A percentile compares a stretch with the other conserved stretches of the same genome.
These are phyloP conservation scores for Perizoma flavofasciatum DNA, from an alignment of 2,888 invertebrate species.

Conservation along the genomic window DNA sequence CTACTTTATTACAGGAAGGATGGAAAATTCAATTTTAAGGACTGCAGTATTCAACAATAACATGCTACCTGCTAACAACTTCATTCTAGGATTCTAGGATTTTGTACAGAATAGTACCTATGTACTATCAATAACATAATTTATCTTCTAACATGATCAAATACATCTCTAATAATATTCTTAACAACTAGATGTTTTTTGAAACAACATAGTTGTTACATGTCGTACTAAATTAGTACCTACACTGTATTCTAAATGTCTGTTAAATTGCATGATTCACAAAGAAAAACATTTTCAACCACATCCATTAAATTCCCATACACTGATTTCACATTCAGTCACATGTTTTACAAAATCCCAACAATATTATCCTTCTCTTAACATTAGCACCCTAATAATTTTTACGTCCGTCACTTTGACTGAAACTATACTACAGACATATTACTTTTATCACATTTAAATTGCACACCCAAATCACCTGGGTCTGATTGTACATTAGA, in stretches of 20 bases:
- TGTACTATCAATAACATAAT: conserved; percentile 32
- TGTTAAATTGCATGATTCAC: conserved; percentile 40
- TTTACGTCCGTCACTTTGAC: conserved; percentile 51
- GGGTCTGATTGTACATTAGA: conserved; percentile 46
- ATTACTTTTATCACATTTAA: conserved; percentile 75
- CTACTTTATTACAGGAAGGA: conserved; percentile 16
- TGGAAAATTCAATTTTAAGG: conserved; percentile 15
- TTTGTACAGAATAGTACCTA: conserved; percentile 35
- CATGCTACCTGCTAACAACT: conserved; percentile 25
- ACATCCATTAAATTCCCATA: conserved; percentile 43
- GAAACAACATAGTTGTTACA: conserved; percentile 81
- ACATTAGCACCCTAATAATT: conserved; percentile 72
- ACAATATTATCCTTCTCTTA: conserved; percentile 35
- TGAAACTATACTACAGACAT: conserved; percentile 48
- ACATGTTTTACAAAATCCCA: conserved; percentile 34
- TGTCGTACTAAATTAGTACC: conserved; percentile 74
- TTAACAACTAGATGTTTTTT: conserved; percentile 30
- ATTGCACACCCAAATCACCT: conserved; percentile 73
- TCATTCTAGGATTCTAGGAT: conserved; percentile 27
- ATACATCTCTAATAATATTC: conserved; percentile 19
- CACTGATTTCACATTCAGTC: conserved; percentile 32
- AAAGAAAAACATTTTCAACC: conserved; percentile 40
- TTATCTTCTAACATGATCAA: conserved; percentile 28
- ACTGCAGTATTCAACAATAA: conserved; percentile 30
- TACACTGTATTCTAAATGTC: conserved; percentile 56